Percentiles rank a stretch among this genome's conserved stretches.
Evolutionary conservation across 2,113 vertebrate genomes (phyloP).

Genomic region (Ictalurus punctatus): DNA sequence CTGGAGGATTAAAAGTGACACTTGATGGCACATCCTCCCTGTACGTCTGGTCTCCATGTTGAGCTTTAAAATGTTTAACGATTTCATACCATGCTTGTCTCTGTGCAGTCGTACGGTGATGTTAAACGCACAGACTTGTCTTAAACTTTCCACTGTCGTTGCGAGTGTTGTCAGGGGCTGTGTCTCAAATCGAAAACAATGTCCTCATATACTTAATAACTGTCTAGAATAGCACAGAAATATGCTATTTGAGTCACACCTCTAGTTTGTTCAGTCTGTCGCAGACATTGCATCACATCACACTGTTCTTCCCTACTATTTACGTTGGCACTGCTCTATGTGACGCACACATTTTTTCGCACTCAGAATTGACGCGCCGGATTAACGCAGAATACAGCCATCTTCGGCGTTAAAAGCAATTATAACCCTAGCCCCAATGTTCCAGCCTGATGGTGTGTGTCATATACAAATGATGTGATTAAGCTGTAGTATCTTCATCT

Average conservation of each 20-base stretch:
- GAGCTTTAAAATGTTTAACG: not conserved
- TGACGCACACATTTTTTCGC: not conserved
- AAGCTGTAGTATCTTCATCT: conserved; percentile 41
- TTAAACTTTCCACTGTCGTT: not conserved
- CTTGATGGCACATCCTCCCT: not conserved
- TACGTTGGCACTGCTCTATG: not conserved
- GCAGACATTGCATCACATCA: conserved; percentile 23
- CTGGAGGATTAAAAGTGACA: not conserved
- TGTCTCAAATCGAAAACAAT: not conserved
- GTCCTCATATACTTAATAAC: not conserved
- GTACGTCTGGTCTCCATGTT: no score
- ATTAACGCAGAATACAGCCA: not conserved
- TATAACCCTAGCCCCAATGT: not conserved
- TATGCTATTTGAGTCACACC: conserved; percentile 21
- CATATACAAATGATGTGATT: conserved; percentile 42
- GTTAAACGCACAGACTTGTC: not conserved
- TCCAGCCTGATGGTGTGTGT: conserved; percentile 35
- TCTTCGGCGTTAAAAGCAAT: not conserved
- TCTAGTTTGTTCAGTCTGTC: conserved; percentile 2
- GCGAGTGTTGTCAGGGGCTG: not conserved
- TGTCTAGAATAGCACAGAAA: not conserved
- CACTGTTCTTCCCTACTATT: conserved; percentile 7
- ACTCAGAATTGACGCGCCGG: not conserved
- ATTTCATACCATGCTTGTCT: not conserved
- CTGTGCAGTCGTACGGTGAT: not conserved